phyloP scores from a whole-genome alignment of 2,797 vertebrate species.

The Fistularia tabacaria region DNA sequence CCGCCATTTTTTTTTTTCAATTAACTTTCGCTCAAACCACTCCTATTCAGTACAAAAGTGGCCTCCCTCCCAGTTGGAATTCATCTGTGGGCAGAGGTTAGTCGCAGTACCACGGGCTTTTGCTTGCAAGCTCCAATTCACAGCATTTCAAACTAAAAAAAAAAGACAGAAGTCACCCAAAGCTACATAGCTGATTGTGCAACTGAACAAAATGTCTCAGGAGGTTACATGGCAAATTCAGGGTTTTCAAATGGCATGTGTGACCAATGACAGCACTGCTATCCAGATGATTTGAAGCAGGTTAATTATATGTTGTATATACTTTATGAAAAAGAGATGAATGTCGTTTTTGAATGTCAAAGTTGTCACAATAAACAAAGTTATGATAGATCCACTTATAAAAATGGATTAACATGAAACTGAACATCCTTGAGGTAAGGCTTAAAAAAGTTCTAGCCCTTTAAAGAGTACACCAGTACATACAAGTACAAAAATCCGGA shows the following conservation, averaged over 20 bases:
- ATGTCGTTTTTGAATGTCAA: too few species aligned
- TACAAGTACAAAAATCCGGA: constrained; percentile 19
- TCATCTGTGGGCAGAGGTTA: constrained; percentile 5
- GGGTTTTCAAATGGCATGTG: constrained; percentile 14
- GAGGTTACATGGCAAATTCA: constrained; percentile 3
- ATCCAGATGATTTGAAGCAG: constrained; percentile 8
- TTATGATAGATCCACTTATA: neutral
- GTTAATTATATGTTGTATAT: constrained; percentile 9
- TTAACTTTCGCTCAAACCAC: too few species aligned
- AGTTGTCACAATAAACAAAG: too few species aligned
- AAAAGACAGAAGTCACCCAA: neutral
- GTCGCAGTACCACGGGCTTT: constrained; percentile 25
- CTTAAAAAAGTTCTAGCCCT: constrained; percentile 50
- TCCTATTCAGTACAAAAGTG: constrained; percentile 16
- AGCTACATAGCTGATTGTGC: constrained; percentile 7
- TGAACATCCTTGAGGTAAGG: constrained; percentile 55
- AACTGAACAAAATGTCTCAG: constrained; percentile 1
- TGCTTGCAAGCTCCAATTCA: constrained; percentile 24
- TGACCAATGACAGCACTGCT: constrained; percentile 3
- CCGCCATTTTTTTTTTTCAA: too few species aligned
- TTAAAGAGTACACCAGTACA: constrained; percentile 3
- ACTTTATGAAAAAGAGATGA: constrained; percentile 29
- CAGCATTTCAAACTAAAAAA: constrained; percentile 35
- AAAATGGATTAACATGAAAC: constrained; percentile 20
- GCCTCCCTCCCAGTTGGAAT: constrained; percentile 2